phyloP scores from a whole-genome alignment of 2,113 vertebrate species.

The Balaenoptera acutorostrata region DNA sequence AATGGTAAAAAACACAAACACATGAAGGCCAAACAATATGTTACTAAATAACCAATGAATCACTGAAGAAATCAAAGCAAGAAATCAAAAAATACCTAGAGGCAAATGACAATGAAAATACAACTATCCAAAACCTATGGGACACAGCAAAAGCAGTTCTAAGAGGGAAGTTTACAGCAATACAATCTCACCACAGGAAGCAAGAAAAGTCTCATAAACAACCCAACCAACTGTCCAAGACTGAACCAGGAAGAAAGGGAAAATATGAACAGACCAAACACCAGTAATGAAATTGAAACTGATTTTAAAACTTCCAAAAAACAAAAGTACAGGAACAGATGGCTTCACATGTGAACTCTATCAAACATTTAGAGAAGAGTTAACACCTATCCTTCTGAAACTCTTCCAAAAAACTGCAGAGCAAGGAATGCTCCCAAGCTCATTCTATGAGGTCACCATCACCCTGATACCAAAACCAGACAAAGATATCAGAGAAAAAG shows the following conservation, averaged over 20 bases:
- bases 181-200: not conserved
- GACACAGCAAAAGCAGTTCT: not conserved
- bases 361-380: not conserved
- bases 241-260: not conserved
- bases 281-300: not conserved
- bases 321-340: not conserved
- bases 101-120: not conserved
- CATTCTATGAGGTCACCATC: not conserved
- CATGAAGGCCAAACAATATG: not conserved
- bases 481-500: not conserved
- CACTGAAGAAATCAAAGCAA: not conserved
- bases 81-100: not conserved
- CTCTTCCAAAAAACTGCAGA: no score
- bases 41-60: not conserved
- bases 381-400: not conserved
- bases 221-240: not conserved
- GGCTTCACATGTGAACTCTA: not conserved
- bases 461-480: not conserved
- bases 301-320: not conserved
- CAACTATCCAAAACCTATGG: not conserved
- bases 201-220: not conserved
- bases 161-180: not conserved
- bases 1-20: not conserved
- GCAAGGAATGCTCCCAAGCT: not conserved
- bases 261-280: not conserved